Conservation (phyloP, 2,888 invertebrate species). For the Hypolimnas misippus region DNA sequence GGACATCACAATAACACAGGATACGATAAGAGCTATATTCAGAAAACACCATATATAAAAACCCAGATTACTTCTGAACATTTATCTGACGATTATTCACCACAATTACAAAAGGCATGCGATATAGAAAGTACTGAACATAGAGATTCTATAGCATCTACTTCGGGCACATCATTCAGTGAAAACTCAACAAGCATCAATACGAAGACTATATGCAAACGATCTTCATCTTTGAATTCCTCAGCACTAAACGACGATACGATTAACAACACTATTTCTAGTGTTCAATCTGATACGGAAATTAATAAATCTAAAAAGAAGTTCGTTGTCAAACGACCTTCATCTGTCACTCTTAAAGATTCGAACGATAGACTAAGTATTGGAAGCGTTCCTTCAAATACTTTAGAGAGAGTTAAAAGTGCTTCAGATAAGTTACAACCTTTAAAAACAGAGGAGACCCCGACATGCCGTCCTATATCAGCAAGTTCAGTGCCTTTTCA, state of each 20-base stretch:
- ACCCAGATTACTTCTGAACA: not conserved
- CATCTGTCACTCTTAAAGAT: slow-evolving; percentile 45
- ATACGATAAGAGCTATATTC: slow-evolving; percentile 26
- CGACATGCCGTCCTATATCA: slow-evolving; percentile 53
- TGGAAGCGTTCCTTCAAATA: slow-evolving; percentile 62
- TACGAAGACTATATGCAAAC: not conserved
- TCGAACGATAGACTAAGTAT: slow-evolving; percentile 53
- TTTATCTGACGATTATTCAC: not conserved
- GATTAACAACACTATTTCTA: slow-evolving; percentile 49
- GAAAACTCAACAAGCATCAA: not conserved
- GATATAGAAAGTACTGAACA: not conserved
- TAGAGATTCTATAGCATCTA: not conserved
- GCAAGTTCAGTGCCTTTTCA: slow-evolving; percentile 76
- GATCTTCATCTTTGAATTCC: slow-evolving; percentile 40
- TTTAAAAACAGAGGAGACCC: slow-evolving; percentile 51
- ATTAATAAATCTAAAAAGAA: slow-evolving; percentile 63
- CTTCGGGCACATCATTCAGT: not conserved
- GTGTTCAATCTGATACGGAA: slow-evolving; percentile 52
- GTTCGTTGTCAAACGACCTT: slow-evolving; percentile 75
- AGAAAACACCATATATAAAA: not conserved
- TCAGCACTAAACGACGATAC: slow-evolving; percentile 51
- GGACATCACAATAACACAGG: too few species aligned
- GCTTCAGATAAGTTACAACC: slow-evolving; percentile 70
- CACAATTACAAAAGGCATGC: not conserved
- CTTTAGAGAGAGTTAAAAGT: slow-evolving; percentile 65